phyloP scores from a whole-genome alignment of 2,113 vertebrate genomes.

The Steatornis caripensis region DNA sequence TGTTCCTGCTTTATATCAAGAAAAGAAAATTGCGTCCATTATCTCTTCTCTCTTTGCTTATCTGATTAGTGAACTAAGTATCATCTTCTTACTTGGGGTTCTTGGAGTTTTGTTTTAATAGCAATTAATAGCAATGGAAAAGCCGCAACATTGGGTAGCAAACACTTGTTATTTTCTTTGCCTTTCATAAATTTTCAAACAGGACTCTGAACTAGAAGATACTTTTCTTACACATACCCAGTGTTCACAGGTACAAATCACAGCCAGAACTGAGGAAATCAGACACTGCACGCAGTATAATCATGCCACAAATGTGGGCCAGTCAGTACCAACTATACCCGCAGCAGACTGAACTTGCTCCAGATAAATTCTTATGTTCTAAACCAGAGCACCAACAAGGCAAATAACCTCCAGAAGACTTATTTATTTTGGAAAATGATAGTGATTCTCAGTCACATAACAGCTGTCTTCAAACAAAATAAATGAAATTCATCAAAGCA shows the following conservation, averaged over 20 bases:
- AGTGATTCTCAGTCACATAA: neutral
- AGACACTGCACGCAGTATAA: neutral
- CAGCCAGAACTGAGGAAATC: neutral
- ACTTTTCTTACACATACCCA: neutral
- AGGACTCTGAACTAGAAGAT: neutral
- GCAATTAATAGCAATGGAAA: neutral
- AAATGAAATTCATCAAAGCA: neutral
- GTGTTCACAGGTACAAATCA: neutral
- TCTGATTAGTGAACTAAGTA: neutral
- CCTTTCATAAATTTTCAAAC: neutral
- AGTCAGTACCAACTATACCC: neutral
- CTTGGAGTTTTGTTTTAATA: neutral
- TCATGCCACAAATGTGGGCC: fast-evolving
- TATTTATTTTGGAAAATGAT: neutral
- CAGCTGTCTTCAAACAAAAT: neutral
- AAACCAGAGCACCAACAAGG: neutral
- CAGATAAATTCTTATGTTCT: neutral
- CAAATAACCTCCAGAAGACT: neutral
- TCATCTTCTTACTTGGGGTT: neutral
- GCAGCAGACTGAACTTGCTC: neutral
- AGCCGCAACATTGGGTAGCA: neutral
- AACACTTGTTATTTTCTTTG: neutral
- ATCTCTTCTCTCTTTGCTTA: neutral
- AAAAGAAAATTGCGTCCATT: neutral
- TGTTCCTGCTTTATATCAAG: neutral